Evolutionary conservation across 2,113 vertebrate genomes (phyloP), one percentile per base, ranked within the genome.

Genomic region (Girardinichthys multiradiatus): DNA sequence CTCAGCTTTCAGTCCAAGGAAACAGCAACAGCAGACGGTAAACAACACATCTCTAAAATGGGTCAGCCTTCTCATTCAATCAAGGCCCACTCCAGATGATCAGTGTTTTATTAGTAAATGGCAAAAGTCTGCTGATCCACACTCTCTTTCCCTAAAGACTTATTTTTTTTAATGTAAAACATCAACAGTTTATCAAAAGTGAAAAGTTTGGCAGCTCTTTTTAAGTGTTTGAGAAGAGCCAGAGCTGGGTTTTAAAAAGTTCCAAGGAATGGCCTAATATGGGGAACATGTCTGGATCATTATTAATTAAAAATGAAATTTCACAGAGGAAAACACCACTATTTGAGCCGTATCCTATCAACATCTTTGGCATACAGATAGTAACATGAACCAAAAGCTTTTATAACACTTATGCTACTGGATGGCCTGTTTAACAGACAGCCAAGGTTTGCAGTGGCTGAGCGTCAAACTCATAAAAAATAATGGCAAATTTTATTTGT

Each of bases 11-110:
- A 19, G 60, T 62, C 37, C 62, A 65, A 64, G 72, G 63, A 51
- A 82, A 30, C 45, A 77, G 28, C n/a, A 70, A 30, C 74, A 81
- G 69, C 72, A 68, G 70, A 59, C 58, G 67, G 67, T 64, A 71
- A 48, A 37, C 3, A 9, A 35, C 30, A 72, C 72, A 61, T 74
- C 72, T 4, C n/a, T 5, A 77, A 84, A 45, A 70, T 76, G 86
- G 80, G 72, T 83, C 80, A 87, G 58, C 35, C 73, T 64, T 78
- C 80, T 71, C 81, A 74, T 76, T 59, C 77, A 78, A 86, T 83
- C 35, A 75, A 73, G 61, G 33, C 74, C 75, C 1, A 0, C 70
- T 81, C 68, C 80, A 77, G 75, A 85, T 83, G 82, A 87, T 89
- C 73, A 64, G 54, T 64, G 77, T 61, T 72, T 64, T 70, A 64